Evolutionary conservation across 2,888 invertebrate species (phyloP).

Genomic region (Melanostoma scalare): DNA sequence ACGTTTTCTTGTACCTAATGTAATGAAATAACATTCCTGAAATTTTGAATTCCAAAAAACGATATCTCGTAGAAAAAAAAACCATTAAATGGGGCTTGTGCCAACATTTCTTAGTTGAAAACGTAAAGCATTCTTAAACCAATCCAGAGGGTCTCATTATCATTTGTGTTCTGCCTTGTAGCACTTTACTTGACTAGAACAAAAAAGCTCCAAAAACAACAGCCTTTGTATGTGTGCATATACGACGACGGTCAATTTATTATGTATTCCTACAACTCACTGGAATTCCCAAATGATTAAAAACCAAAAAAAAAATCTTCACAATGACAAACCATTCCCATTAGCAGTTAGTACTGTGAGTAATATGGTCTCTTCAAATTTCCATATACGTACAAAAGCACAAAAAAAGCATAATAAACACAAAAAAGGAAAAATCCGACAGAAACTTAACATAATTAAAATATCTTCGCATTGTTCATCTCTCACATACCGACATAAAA

Average conservation of each 20-base stretch:
- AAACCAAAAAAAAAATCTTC: slow-evolving; percentile 3
- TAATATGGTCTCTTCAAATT: slow-evolving; percentile 40
- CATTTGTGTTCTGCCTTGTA: slow-evolving; percentile 4
- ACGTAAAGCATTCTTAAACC: slow-evolving; percentile 4
- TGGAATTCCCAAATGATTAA: slow-evolving; percentile 25
- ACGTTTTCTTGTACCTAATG: too few species aligned
- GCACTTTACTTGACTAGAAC: slow-evolving; percentile 23
- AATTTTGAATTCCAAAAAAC: too few species aligned
- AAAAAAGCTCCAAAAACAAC: slow-evolving; percentile 1
- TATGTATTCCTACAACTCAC: slow-evolving; percentile 26
- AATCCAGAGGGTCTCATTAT: slow-evolving; percentile 1
- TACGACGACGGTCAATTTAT: slow-evolving; percentile 43
- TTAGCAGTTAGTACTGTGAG: slow-evolving; percentile 56
- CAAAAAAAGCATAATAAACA: not conserved
- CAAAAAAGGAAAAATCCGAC: slow-evolving; percentile 26
- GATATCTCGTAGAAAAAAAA: not conserved
- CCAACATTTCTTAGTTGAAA: not conserved
- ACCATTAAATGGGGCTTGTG: not conserved
- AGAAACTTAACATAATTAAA: slow-evolving; percentile 72
- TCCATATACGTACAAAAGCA: slow-evolving; percentile 16
- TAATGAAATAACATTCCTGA: too few species aligned
- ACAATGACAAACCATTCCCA: slow-evolving; percentile 58
- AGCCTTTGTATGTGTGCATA: not conserved
- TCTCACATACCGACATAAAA: slow-evolving; percentile 28
- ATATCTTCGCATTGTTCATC: slow-evolving; percentile 70